phyloP scores from a whole-genome alignment of 2,113 vertebrate species.

The Engraulis encrasicolus region DNA sequence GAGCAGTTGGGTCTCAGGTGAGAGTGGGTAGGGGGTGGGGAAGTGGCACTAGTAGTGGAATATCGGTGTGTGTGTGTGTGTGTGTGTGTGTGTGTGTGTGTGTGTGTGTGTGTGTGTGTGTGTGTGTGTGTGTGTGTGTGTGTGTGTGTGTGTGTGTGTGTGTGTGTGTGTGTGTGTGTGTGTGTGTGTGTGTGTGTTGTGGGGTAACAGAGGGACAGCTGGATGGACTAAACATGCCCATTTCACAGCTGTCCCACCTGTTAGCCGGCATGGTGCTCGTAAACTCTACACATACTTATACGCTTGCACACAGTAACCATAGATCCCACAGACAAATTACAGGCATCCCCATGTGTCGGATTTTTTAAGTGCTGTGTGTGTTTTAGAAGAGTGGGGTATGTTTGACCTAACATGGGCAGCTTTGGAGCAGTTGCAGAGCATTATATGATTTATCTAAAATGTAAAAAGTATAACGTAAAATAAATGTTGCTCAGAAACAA shows the following conservation, averaged over 20 bases:
- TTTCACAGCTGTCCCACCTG: constrained; percentile 15
- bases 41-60: neutral
- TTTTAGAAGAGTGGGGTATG: neutral
- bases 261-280: neutral
- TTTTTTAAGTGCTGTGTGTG: neutral
- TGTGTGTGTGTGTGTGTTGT: no score
- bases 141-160: no score
- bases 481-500: neutral
- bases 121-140: no score
- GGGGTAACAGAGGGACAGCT: neutral
- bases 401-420: neutral
- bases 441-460: neutral
- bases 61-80: no score
- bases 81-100: no score
- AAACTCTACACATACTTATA: neutral
- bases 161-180: no score
- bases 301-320: neutral
- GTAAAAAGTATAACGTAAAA: neutral
- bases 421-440: neutral
- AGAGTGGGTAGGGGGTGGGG: constrained; percentile 21
- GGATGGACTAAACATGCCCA: neutral
- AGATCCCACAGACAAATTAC: neutral
- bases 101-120: no score
- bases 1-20: constrained; percentile 48
- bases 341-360: neutral